Percentiles rank a stretch among this genome's conserved stretches.
phyloP scores from a whole-genome alignment of 1,140 invertebrate species.

The Neoseiulus cucumeris region DNA sequence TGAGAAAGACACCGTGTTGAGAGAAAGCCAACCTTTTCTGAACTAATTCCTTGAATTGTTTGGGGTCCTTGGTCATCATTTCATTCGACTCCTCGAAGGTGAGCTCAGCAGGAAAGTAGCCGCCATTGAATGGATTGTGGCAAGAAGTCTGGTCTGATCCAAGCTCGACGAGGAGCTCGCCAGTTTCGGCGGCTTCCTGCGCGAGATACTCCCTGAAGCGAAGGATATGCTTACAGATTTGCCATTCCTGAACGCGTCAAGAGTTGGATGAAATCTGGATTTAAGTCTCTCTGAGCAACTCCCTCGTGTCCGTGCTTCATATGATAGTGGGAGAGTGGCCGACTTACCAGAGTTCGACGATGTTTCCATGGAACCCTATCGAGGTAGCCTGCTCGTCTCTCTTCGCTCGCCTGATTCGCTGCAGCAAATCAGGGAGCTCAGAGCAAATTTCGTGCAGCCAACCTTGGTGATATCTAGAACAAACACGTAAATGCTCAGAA shows the following conservation, averaged over 20 bases:
- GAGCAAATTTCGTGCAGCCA: slow-evolving; percentile 37
- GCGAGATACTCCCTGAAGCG: slow-evolving; percentile 35
- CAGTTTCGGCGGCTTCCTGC: slow-evolving; percentile 33
- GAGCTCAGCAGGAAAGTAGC: slow-evolving; percentile 42
- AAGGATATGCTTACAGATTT: neutral
- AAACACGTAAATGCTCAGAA: neutral
- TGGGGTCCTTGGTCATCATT: slow-evolving; percentile 35
- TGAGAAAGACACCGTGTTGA: too few relatives aligned
- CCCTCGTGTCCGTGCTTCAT: too few relatives aligned
- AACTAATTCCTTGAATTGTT: slow-evolving; percentile 35
- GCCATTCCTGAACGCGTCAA: neutral
- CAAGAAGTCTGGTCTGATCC: slow-evolving; percentile 49
- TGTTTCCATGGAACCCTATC: slow-evolving; percentile 42
- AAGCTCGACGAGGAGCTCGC: slow-evolving; percentile 39
- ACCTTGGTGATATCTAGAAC: slow-evolving; percentile 35
- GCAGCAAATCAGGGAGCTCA: slow-evolving; percentile 34
- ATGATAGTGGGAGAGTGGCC: neutral
- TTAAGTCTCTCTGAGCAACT: neutral
- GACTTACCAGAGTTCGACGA: slow-evolving; percentile 39
- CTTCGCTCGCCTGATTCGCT: slow-evolving; percentile 25
- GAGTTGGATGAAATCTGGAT: neutral
- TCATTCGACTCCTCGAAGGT: slow-evolving; percentile 26
- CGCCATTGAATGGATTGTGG: slow-evolving; percentile 43
- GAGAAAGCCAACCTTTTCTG: slow-evolving; percentile 38
- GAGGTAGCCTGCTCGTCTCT: slow-evolving; percentile 28